These are phyloP conservation scores for Doris montereyensis DNA, from an alignment of 2,888 invertebrate genomes.

Conservation along the genomic window DNA sequence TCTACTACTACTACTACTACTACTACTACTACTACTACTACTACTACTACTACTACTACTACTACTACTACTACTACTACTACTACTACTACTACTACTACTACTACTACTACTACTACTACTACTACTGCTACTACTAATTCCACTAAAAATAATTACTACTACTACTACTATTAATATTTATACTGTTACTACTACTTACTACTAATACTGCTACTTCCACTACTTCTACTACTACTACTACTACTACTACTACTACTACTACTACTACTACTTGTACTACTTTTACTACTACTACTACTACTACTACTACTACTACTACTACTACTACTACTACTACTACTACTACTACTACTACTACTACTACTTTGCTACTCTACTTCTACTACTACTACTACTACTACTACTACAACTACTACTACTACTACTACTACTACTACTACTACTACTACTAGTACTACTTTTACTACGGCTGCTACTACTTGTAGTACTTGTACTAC, in stretches of 20 bases:
- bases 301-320: not conserved
- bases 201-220: not conserved
- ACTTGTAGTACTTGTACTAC: no score
- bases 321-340: not conserved
- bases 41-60: not conserved
- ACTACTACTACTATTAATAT: not conserved
- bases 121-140: not conserved
- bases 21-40: not conserved
- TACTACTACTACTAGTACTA: constrained; percentile 13
- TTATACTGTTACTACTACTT: not conserved
- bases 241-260: not conserved
- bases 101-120: not conserved
- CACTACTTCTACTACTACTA: not conserved
- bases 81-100: not conserved
- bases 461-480: no score
- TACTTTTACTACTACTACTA: not conserved
- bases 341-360: constrained; percentile 7
- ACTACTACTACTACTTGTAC: not conserved
- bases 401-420: constrained; percentile 17
- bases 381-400: constrained; percentile 16
- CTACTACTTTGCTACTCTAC: constrained; percentile 3
- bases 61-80: not conserved
- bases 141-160: not conserved
- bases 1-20: not conserved
- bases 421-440: constrained; percentile 20